Evolutionary conservation across 1,140 invertebrate species (phyloP).

Genomic region (Megathymus violae): DNA sequence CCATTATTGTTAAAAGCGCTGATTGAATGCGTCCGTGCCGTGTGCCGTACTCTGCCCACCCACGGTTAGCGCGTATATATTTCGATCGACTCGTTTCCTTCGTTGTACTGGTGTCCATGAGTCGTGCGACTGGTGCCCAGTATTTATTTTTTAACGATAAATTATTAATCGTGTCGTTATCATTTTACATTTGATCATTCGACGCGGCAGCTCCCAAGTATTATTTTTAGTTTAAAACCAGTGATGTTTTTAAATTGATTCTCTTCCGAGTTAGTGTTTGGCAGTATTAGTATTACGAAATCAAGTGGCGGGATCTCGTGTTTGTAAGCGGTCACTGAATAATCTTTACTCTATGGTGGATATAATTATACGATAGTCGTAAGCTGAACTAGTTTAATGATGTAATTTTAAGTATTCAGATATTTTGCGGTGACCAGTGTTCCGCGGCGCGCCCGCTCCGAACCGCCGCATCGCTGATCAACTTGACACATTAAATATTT

Average conservation of each 20-base stretch:
- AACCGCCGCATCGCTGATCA: neutral
- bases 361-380: conserved; percentile 79
- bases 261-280: conserved; percentile 60
- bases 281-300: conserved; percentile 71
- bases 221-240: conserved; percentile 48
- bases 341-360: conserved; percentile 68
- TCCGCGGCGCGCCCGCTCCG: neutral
- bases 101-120: conserved; percentile 58
- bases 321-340: conserved; percentile 65
- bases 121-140: conserved; percentile 60
- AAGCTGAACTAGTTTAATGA: conserved; percentile 63
- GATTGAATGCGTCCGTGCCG: conserved; percentile 52
- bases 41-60: conserved; percentile 68
- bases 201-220: conserved; percentile 47
- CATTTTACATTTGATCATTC: conserved; percentile 26
- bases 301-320: conserved; percentile 68
- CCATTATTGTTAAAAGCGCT: conserved; percentile 64
- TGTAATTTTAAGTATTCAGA: conserved; percentile 71
- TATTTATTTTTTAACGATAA: conserved; percentile 58
- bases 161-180: conserved; percentile 8
- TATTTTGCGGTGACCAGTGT: conserved; percentile 70
- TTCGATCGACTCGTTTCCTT: too few relatives aligned
- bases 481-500: neutral
- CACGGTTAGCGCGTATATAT: conserved; percentile 59
- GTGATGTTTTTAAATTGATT: conserved; percentile 47